These are phyloP conservation scores for Drosophila meridionalis DNA, from an alignment of 2,888 invertebrate species.

Conservation along the genomic window DNA sequence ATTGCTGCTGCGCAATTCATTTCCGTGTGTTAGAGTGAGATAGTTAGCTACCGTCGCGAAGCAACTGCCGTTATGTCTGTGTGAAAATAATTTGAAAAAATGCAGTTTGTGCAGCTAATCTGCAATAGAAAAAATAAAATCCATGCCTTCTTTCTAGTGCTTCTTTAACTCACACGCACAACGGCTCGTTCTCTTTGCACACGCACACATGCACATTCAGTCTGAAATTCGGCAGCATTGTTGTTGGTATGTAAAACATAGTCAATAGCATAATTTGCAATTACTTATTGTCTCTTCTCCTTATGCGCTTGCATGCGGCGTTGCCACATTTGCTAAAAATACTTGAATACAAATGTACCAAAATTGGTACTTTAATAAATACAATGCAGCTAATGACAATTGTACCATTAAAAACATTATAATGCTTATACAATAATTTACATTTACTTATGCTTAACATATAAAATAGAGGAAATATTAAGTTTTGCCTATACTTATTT, in stretches of 20 bases:
- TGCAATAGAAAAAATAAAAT: neutral
- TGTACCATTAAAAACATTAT: neutral
- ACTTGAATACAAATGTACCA: neutral
- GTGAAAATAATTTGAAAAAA: neutral
- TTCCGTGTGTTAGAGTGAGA: constrained; percentile 9
- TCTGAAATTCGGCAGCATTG: neutral
- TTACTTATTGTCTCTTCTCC: constrained; percentile 2
- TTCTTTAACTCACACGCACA: neutral
- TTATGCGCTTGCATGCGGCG: neutral
- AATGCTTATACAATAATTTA: too few relatives aligned
- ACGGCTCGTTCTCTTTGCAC: neutral
- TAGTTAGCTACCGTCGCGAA: neutral
- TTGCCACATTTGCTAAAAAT: neutral
- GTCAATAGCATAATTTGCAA: constrained; percentile 1
- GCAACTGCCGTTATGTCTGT: neutral
- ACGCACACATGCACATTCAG: neutral
- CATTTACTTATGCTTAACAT: neutral
- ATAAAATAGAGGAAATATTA: too few relatives aligned
- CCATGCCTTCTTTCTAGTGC: neutral
- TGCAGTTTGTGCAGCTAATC: too few relatives aligned
- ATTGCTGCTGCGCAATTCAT: neutral
- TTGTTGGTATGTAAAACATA: neutral
- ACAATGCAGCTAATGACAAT: neutral
- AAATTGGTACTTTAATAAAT: neutral
- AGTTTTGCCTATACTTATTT: too few relatives aligned